Evolutionary conservation across 1,140 invertebrate genomes (phyloP).

Genomic region (Liolophura sinensis): DNA sequence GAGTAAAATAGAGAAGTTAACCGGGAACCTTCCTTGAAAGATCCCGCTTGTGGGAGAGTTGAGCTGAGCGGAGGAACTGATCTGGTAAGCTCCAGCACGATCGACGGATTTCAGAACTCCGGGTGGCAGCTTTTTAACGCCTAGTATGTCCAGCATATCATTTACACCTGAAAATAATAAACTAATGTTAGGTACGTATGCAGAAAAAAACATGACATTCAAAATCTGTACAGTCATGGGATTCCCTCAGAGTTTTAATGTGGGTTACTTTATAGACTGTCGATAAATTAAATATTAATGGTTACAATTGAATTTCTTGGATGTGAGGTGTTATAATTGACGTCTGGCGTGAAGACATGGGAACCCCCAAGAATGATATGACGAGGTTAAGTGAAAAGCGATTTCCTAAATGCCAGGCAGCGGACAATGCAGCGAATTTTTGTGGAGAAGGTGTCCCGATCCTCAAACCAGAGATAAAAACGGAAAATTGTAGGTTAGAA

Average conservation of each 20-base stretch:
- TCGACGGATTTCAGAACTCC: constrained; percentile 30
- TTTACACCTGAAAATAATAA: constrained; percentile 20
- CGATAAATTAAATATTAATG: too few species aligned
- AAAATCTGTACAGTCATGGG: too few species aligned
- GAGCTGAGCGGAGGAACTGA: constrained; percentile 36
- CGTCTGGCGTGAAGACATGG: too few species aligned
- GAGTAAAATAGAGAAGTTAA: constrained; percentile 40
- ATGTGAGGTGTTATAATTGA: too few species aligned
- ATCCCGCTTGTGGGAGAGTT: constrained; percentile 31
- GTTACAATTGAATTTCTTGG: too few species aligned
- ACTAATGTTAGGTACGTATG: neutral
- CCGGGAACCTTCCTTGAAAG: constrained; percentile 37
- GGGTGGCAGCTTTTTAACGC: constrained; percentile 32
- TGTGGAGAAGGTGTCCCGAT: neutral
- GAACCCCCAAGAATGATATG: too few species aligned
- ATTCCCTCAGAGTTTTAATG: too few species aligned
- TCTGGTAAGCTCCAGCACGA: constrained; percentile 28
- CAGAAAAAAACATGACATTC: too few species aligned
- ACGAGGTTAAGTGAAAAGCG: too few species aligned
- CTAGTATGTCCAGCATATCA: constrained; percentile 33
- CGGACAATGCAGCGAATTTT: too few species aligned
- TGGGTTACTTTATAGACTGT: too few species aligned
- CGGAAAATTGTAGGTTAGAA: constrained; percentile 1
- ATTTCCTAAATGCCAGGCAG: too few species aligned
- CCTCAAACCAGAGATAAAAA: neutral